Evolutionary conservation across 2,888 invertebrate species (phyloP), one percentile per base, ranked within the genome.

Genomic region (Digitonthophagus gazella): DNA sequence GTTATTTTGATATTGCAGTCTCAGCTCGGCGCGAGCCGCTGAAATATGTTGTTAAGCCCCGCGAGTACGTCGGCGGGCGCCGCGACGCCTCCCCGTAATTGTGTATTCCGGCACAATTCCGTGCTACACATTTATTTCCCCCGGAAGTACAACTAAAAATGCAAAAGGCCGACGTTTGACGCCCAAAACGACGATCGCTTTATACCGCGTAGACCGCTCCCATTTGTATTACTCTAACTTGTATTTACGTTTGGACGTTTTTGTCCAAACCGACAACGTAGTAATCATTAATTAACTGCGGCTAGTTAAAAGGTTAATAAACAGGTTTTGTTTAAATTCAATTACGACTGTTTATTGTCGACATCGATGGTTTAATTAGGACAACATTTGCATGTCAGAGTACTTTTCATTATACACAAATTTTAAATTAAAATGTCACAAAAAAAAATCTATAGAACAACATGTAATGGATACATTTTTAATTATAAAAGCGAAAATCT

Each of bases 1-100:
- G 61, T 61, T 61, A 61, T 61, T 61, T 61, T 61, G 61, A 61
- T 61, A 61, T 61, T 61, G 61, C 61, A 61, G 61, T 19, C 61
- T 61, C 61, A 18, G 61, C 19, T 18, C 61, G 16, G 18, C 61
- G 19, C 18, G 61, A 61, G 61, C 61, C 19, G 18, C 61, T 61
- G 61, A 61, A 61, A 61, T 61, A 61, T 61, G 61, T 61, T 61
- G 61, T 61, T 61, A 61, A 61, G 61, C 61, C 61, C 28, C 19
- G 61, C 20, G 61, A 61, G 61, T 44, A 44, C 61, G 16, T 20
- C 14, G 16, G 61, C 18, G 15, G 16, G 18, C 16, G 19, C 61
- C 19, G 61, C 61, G 20, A 18, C 61, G 20, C 61, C 61, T 18
- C 61, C 61, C 61, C 20, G 19, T 61, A 61, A 20, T 19, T 20